These are phyloP conservation scores for Melinopterus prodromus DNA, from an alignment of 2,888 invertebrate genomes.

Conservation along the genomic window DNA sequence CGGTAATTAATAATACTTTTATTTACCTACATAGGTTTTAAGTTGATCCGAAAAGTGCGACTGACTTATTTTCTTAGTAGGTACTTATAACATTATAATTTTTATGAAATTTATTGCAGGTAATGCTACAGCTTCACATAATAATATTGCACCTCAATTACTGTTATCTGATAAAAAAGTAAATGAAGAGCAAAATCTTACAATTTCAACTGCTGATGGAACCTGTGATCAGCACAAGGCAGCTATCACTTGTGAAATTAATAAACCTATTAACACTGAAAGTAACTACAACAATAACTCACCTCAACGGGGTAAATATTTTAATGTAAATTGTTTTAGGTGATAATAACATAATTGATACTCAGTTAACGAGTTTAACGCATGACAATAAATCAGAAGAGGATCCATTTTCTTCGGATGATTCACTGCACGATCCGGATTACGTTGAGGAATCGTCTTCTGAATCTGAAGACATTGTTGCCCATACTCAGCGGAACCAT, in stretches of 20 bases:
- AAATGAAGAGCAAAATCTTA: background rate
- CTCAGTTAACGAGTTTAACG: slow-evolving; percentile 4
- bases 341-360: slow-evolving; percentile 4
- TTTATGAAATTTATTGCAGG: background rate
- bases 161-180: background rate
- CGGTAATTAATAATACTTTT: slow-evolving; percentile 4
- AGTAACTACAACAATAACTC: background rate
- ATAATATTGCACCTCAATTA: slow-evolving; percentile 4
- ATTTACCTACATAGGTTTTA: background rate
- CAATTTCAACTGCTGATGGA: slow-evolving; percentile 4
- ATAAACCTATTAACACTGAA: slow-evolving; percentile 4
- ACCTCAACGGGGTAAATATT: slow-evolving; percentile 4
- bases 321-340: background rate
- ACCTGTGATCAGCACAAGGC: slow-evolving; percentile 4
- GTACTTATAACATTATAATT: background rate
- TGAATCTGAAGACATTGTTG: background rate
- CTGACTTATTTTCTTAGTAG: background rate
- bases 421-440: background rate
- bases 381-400: slow-evolving; percentile 4
- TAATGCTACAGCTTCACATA: background rate
- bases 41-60: background rate
- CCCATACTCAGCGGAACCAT: slow-evolving; percentile 4
- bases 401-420: slow-evolving; percentile 4
- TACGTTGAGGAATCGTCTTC: background rate
- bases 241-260: slow-evolving; percentile 4